Evolutionary conservation across 2,113 vertebrate genomes (phyloP), one percentile per base, ranked within the genome.

Genomic region (Phylloscopus whistleri): DNA sequence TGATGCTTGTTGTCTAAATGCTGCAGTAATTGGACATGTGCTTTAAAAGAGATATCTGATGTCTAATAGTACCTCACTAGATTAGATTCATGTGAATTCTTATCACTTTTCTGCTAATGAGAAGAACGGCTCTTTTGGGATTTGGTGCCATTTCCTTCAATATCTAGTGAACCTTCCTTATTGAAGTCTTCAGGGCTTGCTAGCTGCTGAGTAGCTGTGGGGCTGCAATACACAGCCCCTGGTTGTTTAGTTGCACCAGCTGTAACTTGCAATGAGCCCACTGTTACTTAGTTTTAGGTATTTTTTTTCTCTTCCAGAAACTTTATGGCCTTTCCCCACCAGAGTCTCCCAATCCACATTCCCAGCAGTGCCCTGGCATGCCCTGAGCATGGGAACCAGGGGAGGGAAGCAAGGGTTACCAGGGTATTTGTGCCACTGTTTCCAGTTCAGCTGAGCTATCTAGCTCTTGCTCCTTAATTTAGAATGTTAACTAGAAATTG

Each of bases 1-100:
- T 77, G 48, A 56, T 62, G 63, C 87, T 94, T 94, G 76, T 96
- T 94, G 88, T 89, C 68, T 91, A 79, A 94, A 96, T 49, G 81
- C 87, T 87, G 84, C 72, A 53, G 62, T 95, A 89, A 95, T 95
- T 80, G 80, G 62, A 92, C 79, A 92, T 39, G 7, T 64, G 63
- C 56, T 81, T 91, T 90, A 83, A 93, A 83, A 43, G 76, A 69
- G 81, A 28, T 90, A 93, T 92, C 94, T 86, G 77, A 80, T 90
- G 37, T 82, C 73, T 95, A 81, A 81, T 84, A 69, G 74, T 41
- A 39, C 81, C 64, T 91, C 59, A 46, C 35, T 60, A 89, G 77
- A 94, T 96, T 78, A 96, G 78, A 89, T 87, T 86, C 10, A 8
- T 69, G 52, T 62, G 84, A 68, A 72, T 94, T 80, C 72, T 91